Base-by-base conservation (phyloP, 37 sponge, comb jelly and placozoan genomes). In the Chondrosia reniformis region DNA sequence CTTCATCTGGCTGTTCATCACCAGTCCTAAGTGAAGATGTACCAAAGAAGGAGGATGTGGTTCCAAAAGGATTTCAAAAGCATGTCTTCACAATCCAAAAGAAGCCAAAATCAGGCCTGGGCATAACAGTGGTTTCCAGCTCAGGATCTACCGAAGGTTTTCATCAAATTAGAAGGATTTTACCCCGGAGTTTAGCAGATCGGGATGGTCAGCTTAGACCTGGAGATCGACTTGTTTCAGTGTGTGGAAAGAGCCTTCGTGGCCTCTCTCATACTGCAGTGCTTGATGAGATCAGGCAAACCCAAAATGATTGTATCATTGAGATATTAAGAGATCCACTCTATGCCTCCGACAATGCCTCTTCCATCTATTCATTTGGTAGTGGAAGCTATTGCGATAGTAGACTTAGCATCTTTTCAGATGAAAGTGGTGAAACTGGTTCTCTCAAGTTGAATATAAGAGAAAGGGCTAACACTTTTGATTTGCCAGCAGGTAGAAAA, bases 191-290 rank as follows among this genome's bases (percentile, higher is more conserved):
- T 46, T 55, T 85, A 22, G 92, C 88, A 41, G 77, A 78, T 2
- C 84, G 81, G 45, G 89, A 84, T 56, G 85, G 79, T 8, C 55
- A 80, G 54, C 22, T 91, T 31, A 80, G 54, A 34, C 45, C 64
- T 57, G 93, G 93, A 24, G 93, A 92, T 63, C 41, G 86, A n/a
- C 46, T 92, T 30, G 77, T 88, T 15, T 85, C 86, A 10, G 66
- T 92, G 13, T 76, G 82, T 74, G 86, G 83, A 7, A 55, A 85
- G 57, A 52, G 46, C 25, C 66, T 92, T 25, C 28, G 34, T 3
- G 75, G 75, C 32, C 75, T 92, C 12, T 36, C 72, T 21, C 85
- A 88, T 37, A 52, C 81, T 10, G 63, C 79, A 33, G 86, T 88
- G 3, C 83, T 92, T 49, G 77, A 82, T 9, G 43, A 33, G 5